Base-by-base conservation (phyloP, 2,888 invertebrate genomes). In the Tenthredo distinguenda region DNA sequence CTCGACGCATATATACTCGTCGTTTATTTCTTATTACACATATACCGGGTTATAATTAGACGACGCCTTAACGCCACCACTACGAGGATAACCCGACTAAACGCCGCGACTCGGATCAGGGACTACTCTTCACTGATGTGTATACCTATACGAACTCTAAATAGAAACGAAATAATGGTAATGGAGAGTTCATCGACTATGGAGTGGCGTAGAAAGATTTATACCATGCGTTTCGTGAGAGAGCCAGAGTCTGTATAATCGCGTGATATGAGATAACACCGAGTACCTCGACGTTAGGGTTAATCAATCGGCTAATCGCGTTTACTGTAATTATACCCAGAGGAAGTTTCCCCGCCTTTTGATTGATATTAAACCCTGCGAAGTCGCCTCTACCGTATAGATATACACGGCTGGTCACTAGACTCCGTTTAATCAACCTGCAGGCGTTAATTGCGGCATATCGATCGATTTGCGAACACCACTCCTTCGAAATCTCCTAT, bases 21-120 rank as follows among this genome's bases (percentile, higher is more conserved):
- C 9, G 68, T 68, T 68, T 68, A 55, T 55, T 68, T 68, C 68
- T 68, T 68, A 68, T 68, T 34, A 34, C 34, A 18, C 34, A 34
- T 34, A 34, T 88, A 86, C 86, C 55, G 87, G 87, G 90, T 90
- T 91, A 91, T 91, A 91, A 91, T 91, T 91, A 91, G 90, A 85
- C 87, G 87, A 86, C 86, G 85, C 87, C 87, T 86, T 88, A 86
- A 86, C 86, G 84, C 85, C 68, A 34, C 68, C 31, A 68, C 68
- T 18, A 68, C 31, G 18, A 34, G 34, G 34, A n/a, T 55, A 18
- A 55, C 55, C n/a, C 55, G 55, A 55, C 55, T 68, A 26, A 21
- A 65, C 34, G 68, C 10, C 4, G 15, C 34, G 18, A 34, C 68
- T 68, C 62, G 26, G 21, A 6, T n/a, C 55, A n/a, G n/a, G 26